Evolutionary conservation across 2,888 invertebrate species (phyloP).

Genomic region (Petrophora chlorosata): DNA sequence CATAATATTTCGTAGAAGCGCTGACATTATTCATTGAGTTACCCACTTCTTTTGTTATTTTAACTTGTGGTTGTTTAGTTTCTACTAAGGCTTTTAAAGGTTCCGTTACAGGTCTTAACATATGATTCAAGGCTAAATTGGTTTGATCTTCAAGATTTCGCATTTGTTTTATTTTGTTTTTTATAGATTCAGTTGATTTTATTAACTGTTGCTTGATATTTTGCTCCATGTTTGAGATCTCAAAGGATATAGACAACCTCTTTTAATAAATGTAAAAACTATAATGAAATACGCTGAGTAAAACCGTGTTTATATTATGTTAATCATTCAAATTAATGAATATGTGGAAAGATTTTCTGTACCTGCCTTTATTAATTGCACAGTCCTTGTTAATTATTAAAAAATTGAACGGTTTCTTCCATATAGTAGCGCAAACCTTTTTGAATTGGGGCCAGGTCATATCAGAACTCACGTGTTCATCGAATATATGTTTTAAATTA

Average conservation of each 20-base stretch:
- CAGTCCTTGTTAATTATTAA: slow-evolving; percentile 21
- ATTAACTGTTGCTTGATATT: slow-evolving; percentile 6
- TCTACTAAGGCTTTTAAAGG: background rate
- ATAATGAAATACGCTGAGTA: no score
- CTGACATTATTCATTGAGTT: no score
- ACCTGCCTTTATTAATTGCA: slow-evolving; percentile 15
- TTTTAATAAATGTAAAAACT: background rate
- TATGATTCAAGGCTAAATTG: background rate
- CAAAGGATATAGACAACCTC: background rate
- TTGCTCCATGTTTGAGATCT: background rate
- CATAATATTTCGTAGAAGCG: no score
- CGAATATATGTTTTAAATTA: slow-evolving; percentile 43
- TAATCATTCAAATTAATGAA: slow-evolving; percentile 12
- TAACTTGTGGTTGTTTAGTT: background rate
- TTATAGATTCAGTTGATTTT: background rate
- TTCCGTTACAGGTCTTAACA: slow-evolving; percentile 10
- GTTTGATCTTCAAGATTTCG: background rate
- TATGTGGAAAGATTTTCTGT: slow-evolving; percentile 18
- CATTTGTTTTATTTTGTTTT: slow-evolving; percentile 4
- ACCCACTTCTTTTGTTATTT: background rate
- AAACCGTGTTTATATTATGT: no score
- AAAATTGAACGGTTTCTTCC: slow-evolving; percentile 9
- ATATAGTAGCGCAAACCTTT: slow-evolving; percentile 11
- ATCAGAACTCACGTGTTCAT: slow-evolving; percentile 41
- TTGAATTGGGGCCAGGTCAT: slow-evolving; percentile 34